Evolutionary conservation across 2,113 vertebrate genomes (phyloP).

Genomic region (Ceyx melanurus): DNA sequence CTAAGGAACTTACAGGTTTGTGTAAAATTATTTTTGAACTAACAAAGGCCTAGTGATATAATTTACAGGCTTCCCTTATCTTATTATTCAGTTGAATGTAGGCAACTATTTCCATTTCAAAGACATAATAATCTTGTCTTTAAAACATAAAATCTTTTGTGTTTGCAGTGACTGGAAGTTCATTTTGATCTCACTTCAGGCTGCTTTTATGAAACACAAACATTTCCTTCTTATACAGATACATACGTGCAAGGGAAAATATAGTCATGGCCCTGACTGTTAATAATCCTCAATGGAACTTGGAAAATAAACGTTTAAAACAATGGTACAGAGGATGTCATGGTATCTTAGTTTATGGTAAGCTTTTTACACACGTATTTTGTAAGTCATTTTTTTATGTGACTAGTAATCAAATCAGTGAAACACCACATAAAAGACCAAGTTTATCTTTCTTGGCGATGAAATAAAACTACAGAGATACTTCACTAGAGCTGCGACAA

Average conservation of each 20-base stretch:
- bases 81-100: neutral
- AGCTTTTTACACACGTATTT: conserved; percentile 54
- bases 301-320: conserved; percentile 53
- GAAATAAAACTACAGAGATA: conserved; percentile 36
- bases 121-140: conserved; percentile 48
- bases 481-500: neutral
- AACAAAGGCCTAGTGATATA: conserved; percentile 3
- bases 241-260: neutral
- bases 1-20: neutral
- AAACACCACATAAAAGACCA: conserved; percentile 57
- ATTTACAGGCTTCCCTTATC: conserved; percentile 37
- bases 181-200: conserved; percentile 53
- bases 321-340: conserved; percentile 48
- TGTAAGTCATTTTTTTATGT: conserved; percentile 55
- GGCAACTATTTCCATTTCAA: conserved; percentile 36
- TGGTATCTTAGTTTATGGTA: conserved; percentile 50
- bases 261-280: neutral
- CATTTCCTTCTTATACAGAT: conserved; percentile 49
- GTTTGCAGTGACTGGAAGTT: conserved; percentile 33
- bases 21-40: neutral
- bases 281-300: neutral
- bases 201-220: conserved; percentile 56
- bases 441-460: conserved; percentile 52
- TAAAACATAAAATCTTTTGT: conserved; percentile 51
- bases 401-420: conserved; percentile 56